Conservation (phyloP, 2,888 invertebrate genomes). For the Mesochorus sp. region DNA sequence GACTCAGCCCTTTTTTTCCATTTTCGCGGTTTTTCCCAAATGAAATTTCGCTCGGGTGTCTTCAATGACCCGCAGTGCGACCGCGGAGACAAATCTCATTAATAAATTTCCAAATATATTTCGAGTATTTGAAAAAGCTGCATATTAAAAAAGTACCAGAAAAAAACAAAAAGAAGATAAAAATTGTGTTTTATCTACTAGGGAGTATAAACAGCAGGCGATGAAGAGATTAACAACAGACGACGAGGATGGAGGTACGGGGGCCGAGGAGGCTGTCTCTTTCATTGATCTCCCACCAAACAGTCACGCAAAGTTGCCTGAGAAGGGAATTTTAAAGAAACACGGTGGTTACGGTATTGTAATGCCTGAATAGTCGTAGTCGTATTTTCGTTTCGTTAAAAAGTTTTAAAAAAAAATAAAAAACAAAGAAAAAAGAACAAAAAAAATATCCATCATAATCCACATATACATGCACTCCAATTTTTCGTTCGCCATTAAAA, state of each 20-base stretch:
- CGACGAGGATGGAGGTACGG: slow-evolving; percentile 84
- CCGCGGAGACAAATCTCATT: no score
- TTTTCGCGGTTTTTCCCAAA: no score
- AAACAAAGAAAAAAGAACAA: no score
- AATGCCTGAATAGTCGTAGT: slow-evolving; percentile 84
- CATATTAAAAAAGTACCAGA: neutral
- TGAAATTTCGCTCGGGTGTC: no score
- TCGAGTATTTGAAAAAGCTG: neutral
- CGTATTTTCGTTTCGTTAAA: slow-evolving; percentile 54
- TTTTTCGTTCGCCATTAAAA: no score
- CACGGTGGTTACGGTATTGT: slow-evolving; percentile 90
- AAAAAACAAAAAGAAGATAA: neutral
- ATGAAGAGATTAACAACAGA: slow-evolving; percentile 88
- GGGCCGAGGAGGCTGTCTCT: slow-evolving; percentile 90
- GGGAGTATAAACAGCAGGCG: slow-evolving; percentile 90
- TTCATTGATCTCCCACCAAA: slow-evolving; percentile 92
- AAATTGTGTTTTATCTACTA: slow-evolving; percentile 75
- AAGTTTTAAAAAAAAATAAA: no score
- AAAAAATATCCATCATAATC: no score
- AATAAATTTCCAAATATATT: neutral
- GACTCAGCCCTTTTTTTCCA: no score
- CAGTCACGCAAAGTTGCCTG: slow-evolving; percentile 90
- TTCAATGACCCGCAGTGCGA: no score
- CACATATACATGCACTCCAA: no score
- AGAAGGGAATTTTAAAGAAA: slow-evolving; percentile 96